These are phyloP conservation scores for Araneus ventricosus DNA, from an alignment of 1,140 invertebrate genomes.

Conservation along the genomic window DNA sequence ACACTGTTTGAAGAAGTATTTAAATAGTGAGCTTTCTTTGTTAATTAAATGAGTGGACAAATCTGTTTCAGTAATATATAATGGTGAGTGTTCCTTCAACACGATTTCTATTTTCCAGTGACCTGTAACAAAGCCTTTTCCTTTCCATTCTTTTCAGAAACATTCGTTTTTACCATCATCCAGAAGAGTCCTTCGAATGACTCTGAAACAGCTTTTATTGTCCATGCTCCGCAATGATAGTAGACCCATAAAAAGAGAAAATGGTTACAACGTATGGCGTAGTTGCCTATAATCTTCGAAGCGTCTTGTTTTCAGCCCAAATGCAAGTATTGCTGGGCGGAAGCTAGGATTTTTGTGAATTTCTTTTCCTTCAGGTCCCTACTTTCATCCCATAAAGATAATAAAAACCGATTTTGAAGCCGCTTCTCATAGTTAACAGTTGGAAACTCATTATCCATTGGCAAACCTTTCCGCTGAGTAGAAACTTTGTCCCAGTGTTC, in stretches of 20 bases:
- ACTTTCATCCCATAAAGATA: constrained; percentile 13
- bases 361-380: constrained; percentile 27
- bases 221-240: constrained; percentile 55
- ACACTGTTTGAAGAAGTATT: no score
- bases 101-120: neutral
- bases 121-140: constrained; percentile 30
- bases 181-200: constrained; percentile 31
- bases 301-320: constrained; percentile 27
- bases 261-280: constrained; percentile 22
- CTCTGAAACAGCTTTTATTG: constrained; percentile 60
- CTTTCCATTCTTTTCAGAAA: neutral
- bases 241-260: constrained; percentile 50
- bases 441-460: constrained; percentile 27
- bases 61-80: no score
- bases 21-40: no score
- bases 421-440: constrained; percentile 13
- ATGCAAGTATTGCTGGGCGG: neutral
- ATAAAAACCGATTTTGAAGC: constrained; percentile 42
- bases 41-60: no score
- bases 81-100: no score
- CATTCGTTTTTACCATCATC: constrained; percentile 47
- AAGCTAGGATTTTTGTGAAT: neutral
- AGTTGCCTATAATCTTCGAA: constrained; percentile 48
- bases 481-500: constrained; percentile 29
- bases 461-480: neutral